Percentiles rank a stretch among this genome's conserved stretches.
Conservation (phyloP, 2,113 vertebrate genomes). For the Pampusana beccarii region DNA sequence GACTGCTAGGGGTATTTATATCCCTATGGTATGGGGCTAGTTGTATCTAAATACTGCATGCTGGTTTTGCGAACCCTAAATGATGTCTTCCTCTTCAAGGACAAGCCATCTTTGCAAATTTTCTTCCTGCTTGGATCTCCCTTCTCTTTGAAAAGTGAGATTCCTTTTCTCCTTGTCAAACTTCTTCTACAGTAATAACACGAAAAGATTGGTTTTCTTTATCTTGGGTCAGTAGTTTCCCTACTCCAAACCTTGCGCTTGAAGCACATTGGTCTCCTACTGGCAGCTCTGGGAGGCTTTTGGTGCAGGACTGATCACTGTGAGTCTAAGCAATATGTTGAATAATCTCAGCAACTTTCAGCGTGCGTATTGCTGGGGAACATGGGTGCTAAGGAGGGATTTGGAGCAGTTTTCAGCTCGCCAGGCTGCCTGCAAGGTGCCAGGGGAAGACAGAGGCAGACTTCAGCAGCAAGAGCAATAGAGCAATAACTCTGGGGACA, state of each 20-base stretch:
- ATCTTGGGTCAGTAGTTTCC: not conserved
- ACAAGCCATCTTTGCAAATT: not conserved
- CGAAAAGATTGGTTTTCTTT: not conserved
- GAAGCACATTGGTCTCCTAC: not conserved
- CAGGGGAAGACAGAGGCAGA: rapidly evolving
- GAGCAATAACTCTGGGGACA: not conserved
- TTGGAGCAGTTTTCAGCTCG: not conserved
- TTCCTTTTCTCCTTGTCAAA: not conserved
- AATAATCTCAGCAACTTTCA: not conserved
- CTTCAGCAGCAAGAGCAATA: not conserved
- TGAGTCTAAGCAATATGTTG: not conserved
- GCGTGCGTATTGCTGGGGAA: rapidly evolving
- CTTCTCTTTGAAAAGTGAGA: not conserved
- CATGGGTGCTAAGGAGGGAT: not conserved
- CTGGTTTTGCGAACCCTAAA: not conserved
- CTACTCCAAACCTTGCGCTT: not conserved
- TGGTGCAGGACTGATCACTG: not conserved
- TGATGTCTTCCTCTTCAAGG: not conserved
- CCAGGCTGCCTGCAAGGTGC: not conserved
- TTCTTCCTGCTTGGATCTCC: not conserved
- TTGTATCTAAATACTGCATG: not conserved
- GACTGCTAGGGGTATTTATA: not conserved
- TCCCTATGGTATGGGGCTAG: not conserved
- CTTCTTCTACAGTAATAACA: not conserved
- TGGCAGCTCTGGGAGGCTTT: not conserved